Base-by-base conservation (phyloP, 1,140 invertebrate species). In the Drosophila parabipectinata region DNA sequence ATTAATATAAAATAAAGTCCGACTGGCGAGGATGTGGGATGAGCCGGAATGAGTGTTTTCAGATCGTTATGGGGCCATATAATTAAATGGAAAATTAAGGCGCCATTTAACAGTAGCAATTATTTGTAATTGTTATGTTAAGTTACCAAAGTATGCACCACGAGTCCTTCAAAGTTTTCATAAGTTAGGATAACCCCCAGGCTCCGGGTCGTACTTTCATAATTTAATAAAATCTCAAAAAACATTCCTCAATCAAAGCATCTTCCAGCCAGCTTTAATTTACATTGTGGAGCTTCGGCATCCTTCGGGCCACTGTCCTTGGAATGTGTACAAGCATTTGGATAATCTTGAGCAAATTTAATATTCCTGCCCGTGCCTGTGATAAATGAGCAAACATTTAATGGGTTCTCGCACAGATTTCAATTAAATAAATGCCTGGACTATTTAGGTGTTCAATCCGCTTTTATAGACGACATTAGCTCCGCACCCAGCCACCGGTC, bases 351-450 rank as follows among this genome's bases (percentile, higher is more conserved):
- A 39, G 41, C 50, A 69, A 72, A 74, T 74, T 77, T 77, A 77
- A 77, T 77, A 69, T 71, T 69, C 62, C 44, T 37, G 39, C 39
- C 34, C 21, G 41, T 32, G 39, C 9, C 28, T 57, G 50, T 74
- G 58, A 82, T 82, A 68, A 73, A 77, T 77, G 74, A 50, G 68
- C 59, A 64, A 82, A 68, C 59, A 73, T 68, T 82, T 77, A 80
- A 80, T 71, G 55, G 78, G 63, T 55, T 39, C 54, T 56, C 54
- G 61, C 66, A 61, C 67, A 85, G 80, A 84, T 79, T 87, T 77
- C 83, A 87, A 88, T 87, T 88, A 87, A 72, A 77, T 82, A 87
- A 87, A 88, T 88, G 79, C 60, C 60, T 26, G n/a, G 57, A 64
- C 79, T 83, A 83, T 85, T 84, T 85, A 82, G 82, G 75, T 54